Conservation (phyloP, 2,888 invertebrate species). For the Mesochorus sp. region DNA sequence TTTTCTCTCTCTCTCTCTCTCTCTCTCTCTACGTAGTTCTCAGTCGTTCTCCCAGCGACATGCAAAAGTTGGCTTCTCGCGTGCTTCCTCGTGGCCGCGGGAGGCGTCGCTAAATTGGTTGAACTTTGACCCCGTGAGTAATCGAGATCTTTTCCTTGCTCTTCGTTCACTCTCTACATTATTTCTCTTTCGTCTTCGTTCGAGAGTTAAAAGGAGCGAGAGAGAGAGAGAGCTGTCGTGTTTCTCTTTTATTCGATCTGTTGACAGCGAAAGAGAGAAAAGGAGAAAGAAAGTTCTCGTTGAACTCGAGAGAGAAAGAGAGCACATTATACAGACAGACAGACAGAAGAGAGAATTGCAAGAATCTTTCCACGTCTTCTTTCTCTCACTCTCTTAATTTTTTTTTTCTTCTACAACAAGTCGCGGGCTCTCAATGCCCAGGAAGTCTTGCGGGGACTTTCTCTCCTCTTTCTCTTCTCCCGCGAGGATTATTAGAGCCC, state of each 20-base stretch:
- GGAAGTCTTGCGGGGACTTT: constrained; percentile 52
- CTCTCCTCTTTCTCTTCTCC: constrained; percentile 13
- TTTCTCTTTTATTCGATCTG: constrained; percentile 54
- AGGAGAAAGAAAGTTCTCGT: constrained; percentile 9
- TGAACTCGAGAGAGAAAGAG: constrained; percentile 28
- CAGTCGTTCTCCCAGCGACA: constrained; percentile 58
- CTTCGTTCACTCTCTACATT: constrained; percentile 52
- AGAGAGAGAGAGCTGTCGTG: no score
- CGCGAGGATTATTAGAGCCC: constrained; percentile 36
- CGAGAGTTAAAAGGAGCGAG: background rate
- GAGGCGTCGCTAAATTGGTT: constrained; percentile 70
- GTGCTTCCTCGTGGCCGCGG: constrained; percentile 30
- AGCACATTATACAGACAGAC: no score
- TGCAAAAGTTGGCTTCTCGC: constrained; percentile 59
- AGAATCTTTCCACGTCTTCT: no score
- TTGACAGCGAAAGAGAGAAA: background rate
- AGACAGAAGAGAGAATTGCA: constrained; percentile 38
- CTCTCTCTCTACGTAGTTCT: constrained; percentile 12
- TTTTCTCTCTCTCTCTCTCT: constrained; percentile 23
- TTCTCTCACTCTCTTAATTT: no score
- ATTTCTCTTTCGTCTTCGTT: constrained; percentile 41
- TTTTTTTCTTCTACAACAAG: no score
- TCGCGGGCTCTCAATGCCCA: constrained; percentile 58
- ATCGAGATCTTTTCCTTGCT: constrained; percentile 68
- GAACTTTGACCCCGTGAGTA: constrained; percentile 74